Conservation (phyloP, 2,113 vertebrate species). For the Myanophis thanlyinensis region DNA sequence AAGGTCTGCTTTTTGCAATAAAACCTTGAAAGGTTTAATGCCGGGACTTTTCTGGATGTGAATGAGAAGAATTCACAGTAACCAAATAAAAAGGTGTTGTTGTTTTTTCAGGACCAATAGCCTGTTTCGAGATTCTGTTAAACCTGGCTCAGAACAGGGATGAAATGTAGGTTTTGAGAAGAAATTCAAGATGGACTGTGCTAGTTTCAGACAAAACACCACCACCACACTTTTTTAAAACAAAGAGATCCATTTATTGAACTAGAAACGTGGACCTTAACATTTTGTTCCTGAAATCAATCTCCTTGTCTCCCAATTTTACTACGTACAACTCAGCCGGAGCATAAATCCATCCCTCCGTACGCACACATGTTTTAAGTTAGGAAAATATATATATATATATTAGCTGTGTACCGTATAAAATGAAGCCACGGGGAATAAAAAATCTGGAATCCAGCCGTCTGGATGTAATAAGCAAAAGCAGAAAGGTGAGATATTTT, state of each 20-base stretch:
- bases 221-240: neutral
- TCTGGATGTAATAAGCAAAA: neutral
- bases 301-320: neutral
- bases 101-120: too few relatives aligned
- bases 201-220: neutral
- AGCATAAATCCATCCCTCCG: neutral
- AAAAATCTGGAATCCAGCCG: neutral
- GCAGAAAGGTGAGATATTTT: neutral
- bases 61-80: too few relatives aligned
- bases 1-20: too few relatives aligned
- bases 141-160: too few relatives aligned
- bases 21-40: too few relatives aligned
- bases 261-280: neutral
- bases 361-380: neutral
- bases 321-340: neutral
- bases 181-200: neutral
- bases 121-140: too few relatives aligned
- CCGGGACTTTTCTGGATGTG: too few relatives aligned
- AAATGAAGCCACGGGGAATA: neutral
- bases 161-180: neutral
- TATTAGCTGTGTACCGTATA: neutral
- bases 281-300: neutral
- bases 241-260: slow-evolving; percentile 1
- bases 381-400: too few relatives aligned
- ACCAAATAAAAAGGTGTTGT: too few relatives aligned